Base-by-base conservation (phyloP, 2,113 vertebrate genomes). In the Lagopus leucura region DNA sequence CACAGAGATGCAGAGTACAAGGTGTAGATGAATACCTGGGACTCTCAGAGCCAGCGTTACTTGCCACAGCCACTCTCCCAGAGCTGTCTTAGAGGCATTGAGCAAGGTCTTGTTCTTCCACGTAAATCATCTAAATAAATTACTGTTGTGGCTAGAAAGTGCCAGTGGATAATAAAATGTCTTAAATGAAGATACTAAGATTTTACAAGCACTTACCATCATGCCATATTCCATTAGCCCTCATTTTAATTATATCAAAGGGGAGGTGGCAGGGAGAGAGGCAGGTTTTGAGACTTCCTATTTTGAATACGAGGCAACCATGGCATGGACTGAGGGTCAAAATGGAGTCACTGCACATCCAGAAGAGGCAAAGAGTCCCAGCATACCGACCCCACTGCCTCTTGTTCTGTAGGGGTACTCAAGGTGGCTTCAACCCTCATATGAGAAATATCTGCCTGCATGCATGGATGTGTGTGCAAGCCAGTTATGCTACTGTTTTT, bases 111-210 rank as follows among this genome's bases (percentile, higher is more conserved):
- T 94, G 82, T 94, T 97, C 97, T 97, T 97, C 64, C 75, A 93
- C 79, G 97, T 97, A 96, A 97, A 96, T 97, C 24, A 94, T 97
- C 97, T 89, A 95, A 96, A 95, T 88, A 96, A 97, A 96, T 97
- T 85, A 96, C 79, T 60, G 34, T n/a, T 78, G 92, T 94, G 86
- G 2, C 84, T 96, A 94, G 86, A 78, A 97, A 90, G 70, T 84
- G 30, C 84, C 83, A 50, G 84, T 66, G 84, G 86, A 93, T 89
- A 89, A 60, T 95, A 89, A 97, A 97, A 97, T 32, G 86, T 83
- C 95, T 96, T 89, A 96, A 97, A 97, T 95, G 93, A 92, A 85
- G 91, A 77, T 86, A 84, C 38, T 71, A 50, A 87, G 27, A 78
- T 90, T 95, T 79, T 92, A 90, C 77, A 90, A 94, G 88, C 80